Percentiles rank a stretch among this genome's conserved stretches.
Evolutionary conservation across 2,797 vertebrate genomes (phyloP).

Genomic region (Macropus fuliginosus): DNA sequence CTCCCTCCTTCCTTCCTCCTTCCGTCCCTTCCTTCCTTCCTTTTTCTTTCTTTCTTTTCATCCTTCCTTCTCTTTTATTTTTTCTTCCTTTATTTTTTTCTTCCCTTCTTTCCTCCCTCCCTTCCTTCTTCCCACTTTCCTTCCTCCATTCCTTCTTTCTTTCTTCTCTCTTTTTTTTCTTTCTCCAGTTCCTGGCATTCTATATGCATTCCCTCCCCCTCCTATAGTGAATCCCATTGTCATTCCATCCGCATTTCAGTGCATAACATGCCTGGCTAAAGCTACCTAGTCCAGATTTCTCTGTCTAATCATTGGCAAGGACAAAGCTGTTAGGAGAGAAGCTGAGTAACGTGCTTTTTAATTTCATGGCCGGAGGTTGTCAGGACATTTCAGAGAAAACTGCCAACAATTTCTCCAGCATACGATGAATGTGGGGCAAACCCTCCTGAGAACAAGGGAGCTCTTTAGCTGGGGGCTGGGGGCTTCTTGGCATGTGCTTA

Average conservation of each 20-base stretch:
- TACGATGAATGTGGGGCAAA: slow-evolving; percentile 62
- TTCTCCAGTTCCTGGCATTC: slow-evolving; percentile 1
- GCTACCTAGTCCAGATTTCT: slow-evolving; percentile 69
- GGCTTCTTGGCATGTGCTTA: slow-evolving; percentile 17
- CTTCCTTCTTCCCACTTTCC: too few species aligned
- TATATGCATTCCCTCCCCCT: neutral
- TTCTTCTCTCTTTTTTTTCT: fast-evolving
- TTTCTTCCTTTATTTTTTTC: too few species aligned
- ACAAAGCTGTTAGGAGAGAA: slow-evolving; percentile 67
- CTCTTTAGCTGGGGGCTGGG: slow-evolving; percentile 5
- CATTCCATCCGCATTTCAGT: slow-evolving; percentile 64
- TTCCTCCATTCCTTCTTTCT: fast-evolving
- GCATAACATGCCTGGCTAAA: slow-evolving; percentile 42
- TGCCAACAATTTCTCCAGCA: slow-evolving; percentile 75
- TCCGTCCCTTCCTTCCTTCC: fast-evolving
- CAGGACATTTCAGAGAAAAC: slow-evolving; percentile 78
- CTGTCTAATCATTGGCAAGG: slow-evolving; percentile 60
- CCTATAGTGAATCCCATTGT: slow-evolving; percentile 45
- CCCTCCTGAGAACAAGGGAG: slow-evolving; percentile 51
- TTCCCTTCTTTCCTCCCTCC: too few species aligned
- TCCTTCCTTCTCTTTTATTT: neutral
- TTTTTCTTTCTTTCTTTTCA: too few species aligned
- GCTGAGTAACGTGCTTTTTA: slow-evolving; percentile 72
- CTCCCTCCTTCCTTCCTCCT: neutral
- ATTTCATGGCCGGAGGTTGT: slow-evolving; percentile 78